Conservation (phyloP, 92 coral and sea anemone species). For the Blastomussa wellsi region DNA sequence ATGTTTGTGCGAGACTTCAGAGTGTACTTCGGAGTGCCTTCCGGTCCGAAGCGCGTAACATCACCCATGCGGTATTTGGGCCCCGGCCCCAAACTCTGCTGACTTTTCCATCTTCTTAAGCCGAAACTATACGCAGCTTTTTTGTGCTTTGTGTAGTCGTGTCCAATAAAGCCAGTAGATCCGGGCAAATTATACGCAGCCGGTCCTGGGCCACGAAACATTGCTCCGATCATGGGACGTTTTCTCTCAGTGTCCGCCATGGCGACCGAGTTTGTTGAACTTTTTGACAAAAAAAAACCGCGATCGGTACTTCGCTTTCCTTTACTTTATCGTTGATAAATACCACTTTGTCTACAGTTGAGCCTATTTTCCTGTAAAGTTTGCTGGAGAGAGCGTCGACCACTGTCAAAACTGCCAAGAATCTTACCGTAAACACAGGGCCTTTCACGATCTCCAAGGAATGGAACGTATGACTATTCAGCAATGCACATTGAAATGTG, state of each 20-base stretch:
- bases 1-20: conserved; percentile 72
- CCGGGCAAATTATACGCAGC: conserved; percentile 89
- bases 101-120: conserved; percentile 31
- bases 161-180: conserved; percentile 67
- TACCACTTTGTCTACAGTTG: neutral
- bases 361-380: neutral
- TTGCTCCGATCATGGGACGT: conserved; percentile 87
- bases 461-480: neutral
- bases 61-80: conserved; percentile 67
- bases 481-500: conserved; percentile 23
- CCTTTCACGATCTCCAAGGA: conserved; percentile 65
- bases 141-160: conserved; percentile 73
- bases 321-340: neutral
- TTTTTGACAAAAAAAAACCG: conserved; percentile 11
- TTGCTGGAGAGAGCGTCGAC: neutral
- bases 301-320: neutral
- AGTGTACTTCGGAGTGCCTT: conserved; percentile 82
- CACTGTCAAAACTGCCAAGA: neutral
- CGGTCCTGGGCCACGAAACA: conserved; percentile 98
- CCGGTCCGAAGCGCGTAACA: conserved; percentile 78
- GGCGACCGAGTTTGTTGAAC: conserved; percentile 24
- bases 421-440: conserved; percentile 46
- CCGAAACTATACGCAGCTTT: conserved; percentile 91
- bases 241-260: conserved; percentile 34
- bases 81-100: conserved; percentile 65